Evolutionary conservation across 2,888 invertebrate species (phyloP).

Genomic region (Lepidochrysops patricia): DNA sequence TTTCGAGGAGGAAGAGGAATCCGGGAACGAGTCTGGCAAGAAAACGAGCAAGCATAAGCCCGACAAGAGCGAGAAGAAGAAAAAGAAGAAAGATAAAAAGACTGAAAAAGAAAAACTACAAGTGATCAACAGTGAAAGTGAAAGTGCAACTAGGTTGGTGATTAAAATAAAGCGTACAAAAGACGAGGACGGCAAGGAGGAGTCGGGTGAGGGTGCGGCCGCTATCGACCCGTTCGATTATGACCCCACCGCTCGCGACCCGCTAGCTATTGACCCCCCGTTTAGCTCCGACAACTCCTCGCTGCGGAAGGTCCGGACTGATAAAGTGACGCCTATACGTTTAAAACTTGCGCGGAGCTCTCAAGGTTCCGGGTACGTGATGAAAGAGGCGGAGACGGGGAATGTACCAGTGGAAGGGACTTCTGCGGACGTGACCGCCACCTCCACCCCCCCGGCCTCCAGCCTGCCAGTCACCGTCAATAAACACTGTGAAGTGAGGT

Average conservation of each 20-base stretch:
- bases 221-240: slow-evolving; percentile 61
- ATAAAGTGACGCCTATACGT: slow-evolving; percentile 84
- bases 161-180: slow-evolving; percentile 80
- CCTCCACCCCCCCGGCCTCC: slow-evolving; percentile 19
- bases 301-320: slow-evolving; percentile 75
- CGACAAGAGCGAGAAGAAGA: slow-evolving; percentile 55
- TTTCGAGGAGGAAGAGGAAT: slow-evolving; percentile 81
- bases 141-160: slow-evolving; percentile 83
- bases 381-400: slow-evolving; percentile 58
- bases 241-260: slow-evolving; percentile 61
- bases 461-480: slow-evolving; percentile 74
- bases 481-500: slow-evolving; percentile 92
- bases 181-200: slow-evolving; percentile 46
- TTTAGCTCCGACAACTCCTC: slow-evolving; percentile 54
- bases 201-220: slow-evolving; percentile 37
- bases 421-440: slow-evolving; percentile 34
- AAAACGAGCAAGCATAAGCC: slow-evolving; percentile 63
- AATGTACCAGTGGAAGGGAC: slow-evolving; percentile 38
- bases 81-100: slow-evolving; percentile 72
- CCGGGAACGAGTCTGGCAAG: neutral
- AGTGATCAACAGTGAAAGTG: slow-evolving; percentile 63
- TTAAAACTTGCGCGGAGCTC: slow-evolving; percentile 88
- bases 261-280: slow-evolving; percentile 59
- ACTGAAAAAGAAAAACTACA: slow-evolving; percentile 71
- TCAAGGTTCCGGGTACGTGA: slow-evolving; percentile 81